Conservation (phyloP, 2,113 vertebrate species). For the Ceyx margarethae region DNA sequence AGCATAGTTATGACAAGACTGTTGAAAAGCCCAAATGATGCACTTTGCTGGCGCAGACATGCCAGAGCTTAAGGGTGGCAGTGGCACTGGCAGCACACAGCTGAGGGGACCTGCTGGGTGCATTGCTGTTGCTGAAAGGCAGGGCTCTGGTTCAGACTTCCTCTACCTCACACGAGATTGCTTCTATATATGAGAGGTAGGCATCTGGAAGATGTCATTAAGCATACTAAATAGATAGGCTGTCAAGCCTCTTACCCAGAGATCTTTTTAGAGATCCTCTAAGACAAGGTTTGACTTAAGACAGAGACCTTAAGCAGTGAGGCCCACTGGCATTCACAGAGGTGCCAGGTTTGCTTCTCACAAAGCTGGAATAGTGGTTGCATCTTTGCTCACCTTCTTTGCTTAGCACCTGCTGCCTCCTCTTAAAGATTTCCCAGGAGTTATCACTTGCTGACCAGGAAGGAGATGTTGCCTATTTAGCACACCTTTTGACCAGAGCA, state of each 20-base stretch:
- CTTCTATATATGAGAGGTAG: not conserved
- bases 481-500: not conserved
- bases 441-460: not conserved
- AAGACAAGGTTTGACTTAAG: not conserved
- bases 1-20: not conserved
- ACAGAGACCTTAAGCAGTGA: not conserved
- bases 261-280: not conserved
- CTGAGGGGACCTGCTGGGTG: not conserved
- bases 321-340: not conserved
- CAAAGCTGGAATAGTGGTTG: not conserved
- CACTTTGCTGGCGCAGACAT: not conserved
- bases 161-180: not conserved
- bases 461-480: not conserved
- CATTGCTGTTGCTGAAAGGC: not conserved
- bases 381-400: not conserved
- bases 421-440: not conserved
- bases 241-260: not conserved
- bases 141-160: not conserved
- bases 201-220: not conserved
- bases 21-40: not conserved
- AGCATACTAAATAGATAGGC: not conserved
- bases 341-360: not conserved
- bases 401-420: not conserved
- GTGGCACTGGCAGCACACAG: not conserved
- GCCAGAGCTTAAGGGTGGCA: not conserved